These are phyloP conservation scores for Apodemia arnacis DNA, from an alignment of 2,888 invertebrate genomes.

Conservation along the genomic window DNA sequence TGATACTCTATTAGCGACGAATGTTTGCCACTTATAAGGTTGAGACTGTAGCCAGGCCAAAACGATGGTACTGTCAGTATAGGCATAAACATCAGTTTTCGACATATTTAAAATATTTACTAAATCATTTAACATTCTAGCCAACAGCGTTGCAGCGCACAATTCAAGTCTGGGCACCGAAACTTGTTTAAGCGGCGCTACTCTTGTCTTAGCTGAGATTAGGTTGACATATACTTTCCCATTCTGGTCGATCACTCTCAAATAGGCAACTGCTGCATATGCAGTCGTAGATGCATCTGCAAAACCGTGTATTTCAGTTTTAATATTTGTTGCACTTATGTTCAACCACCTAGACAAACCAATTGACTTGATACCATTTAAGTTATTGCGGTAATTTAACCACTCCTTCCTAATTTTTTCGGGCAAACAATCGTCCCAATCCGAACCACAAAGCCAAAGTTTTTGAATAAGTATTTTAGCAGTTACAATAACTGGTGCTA, in stretches of 20 bases:
- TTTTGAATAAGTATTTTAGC: slow-evolving; percentile 30
- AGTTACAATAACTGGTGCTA: slow-evolving; percentile 37
- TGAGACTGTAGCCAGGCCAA: slow-evolving; percentile 70
- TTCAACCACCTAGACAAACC: slow-evolving; percentile 32
- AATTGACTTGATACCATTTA: slow-evolving; percentile 29
- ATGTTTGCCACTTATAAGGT: slow-evolving; percentile 76
- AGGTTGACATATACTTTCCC: background rate
- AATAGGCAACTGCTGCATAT: slow-evolving; percentile 3
- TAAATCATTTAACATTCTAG: slow-evolving; percentile 68
- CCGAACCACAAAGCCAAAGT: background rate
- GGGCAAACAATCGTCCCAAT: background rate
- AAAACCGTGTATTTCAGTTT: slow-evolving; percentile 41
- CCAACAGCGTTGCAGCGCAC: slow-evolving; percentile 59
- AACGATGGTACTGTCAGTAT: slow-evolving; percentile 49
- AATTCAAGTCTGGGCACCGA: slow-evolving; percentile 62
- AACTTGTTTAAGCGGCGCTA: slow-evolving; percentile 60
- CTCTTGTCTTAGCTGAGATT: slow-evolving; percentile 47
- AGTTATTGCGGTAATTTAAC: background rate
- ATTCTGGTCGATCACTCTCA: background rate
- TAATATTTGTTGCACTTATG: background rate
- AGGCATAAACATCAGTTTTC: slow-evolving; percentile 42
- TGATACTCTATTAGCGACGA: slow-evolving; percentile 67
- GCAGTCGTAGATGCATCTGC: slow-evolving; percentile 31
- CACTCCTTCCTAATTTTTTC: background rate
- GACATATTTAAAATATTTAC: slow-evolving; percentile 51